A percentile compares a stretch with the other conserved stretches of the same genome.
Conservation (phyloP, 2,113 vertebrate genomes). For the Climacteris rufus region DNA sequence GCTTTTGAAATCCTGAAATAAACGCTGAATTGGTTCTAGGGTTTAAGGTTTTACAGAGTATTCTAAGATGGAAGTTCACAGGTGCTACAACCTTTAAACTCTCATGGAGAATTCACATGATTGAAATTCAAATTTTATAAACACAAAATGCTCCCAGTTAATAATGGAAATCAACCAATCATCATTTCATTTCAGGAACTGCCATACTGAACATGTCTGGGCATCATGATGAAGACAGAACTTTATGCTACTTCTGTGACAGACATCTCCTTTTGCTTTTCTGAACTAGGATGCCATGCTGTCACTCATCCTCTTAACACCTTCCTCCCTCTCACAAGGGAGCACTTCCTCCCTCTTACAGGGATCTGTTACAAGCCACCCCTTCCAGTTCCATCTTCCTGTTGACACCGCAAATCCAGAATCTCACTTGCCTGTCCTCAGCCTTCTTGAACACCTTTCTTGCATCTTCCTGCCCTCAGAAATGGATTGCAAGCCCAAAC, state of each 20-base stretch:
- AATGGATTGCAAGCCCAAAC: background rate
- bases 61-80: background rate
- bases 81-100: background rate
- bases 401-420: accelerated
- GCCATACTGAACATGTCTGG: accelerated
- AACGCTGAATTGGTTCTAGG: background rate
- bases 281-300: background rate
- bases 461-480: background rate
- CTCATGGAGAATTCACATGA: background rate
- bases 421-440: background rate
- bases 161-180: background rate
- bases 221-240: background rate
- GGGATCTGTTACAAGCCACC: background rate
- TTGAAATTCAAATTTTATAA: background rate
- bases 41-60: background rate
- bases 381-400: background rate
- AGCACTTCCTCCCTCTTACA: background rate
- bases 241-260: background rate
- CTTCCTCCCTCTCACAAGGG: background rate
- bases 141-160: background rate
- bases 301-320: background rate
- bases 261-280: background rate
- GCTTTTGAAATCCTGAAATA: background rate
- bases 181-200: background rate
- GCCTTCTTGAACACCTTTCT: background rate